Conservation (phyloP, 2,113 vertebrate species). For the Rhea pennata region DNA sequence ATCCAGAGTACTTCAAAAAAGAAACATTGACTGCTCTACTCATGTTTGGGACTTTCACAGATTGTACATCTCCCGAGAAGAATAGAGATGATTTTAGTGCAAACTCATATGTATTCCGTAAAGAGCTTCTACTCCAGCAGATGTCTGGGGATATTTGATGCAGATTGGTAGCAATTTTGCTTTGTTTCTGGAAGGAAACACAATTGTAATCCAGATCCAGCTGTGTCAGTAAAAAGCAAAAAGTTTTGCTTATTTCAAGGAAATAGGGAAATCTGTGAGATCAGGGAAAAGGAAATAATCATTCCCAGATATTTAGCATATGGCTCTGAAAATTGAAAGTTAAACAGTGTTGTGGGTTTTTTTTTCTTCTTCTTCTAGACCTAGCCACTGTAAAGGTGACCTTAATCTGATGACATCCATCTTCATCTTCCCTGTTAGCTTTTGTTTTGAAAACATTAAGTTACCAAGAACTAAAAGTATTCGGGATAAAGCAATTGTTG, state of each 20-base stretch:
- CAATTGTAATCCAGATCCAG: conserved; percentile 43
- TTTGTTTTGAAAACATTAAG: neutral
- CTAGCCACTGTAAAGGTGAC: neutral
- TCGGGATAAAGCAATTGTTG: neutral
- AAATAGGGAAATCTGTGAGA: conserved; percentile 34
- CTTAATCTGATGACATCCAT: neutral
- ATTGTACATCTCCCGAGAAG: conserved; percentile 36
- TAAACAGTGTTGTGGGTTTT: neutral
- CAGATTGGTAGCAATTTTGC: conserved; percentile 55
- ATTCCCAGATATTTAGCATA: neutral
- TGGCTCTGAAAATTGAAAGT: neutral
- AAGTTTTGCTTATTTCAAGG: conserved; percentile 47
- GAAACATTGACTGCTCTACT: neutral
- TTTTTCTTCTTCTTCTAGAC: neutral
- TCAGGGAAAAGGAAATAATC: conserved; percentile 7
- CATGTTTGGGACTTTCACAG: neutral
- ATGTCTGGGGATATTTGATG: conserved; percentile 49
- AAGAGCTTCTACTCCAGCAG: conserved; percentile 38
- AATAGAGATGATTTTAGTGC: conserved; percentile 55
- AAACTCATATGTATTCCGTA: conserved; percentile 32
- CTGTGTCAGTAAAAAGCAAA: conserved; percentile 16
- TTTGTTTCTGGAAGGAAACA: conserved; percentile 58
- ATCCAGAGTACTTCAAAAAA: neutral
- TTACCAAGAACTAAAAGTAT: neutral
- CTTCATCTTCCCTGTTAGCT: neutral